Base-by-base conservation (phyloP, 2,113 vertebrate genomes). In the Arvicanthis niloticus region DNA sequence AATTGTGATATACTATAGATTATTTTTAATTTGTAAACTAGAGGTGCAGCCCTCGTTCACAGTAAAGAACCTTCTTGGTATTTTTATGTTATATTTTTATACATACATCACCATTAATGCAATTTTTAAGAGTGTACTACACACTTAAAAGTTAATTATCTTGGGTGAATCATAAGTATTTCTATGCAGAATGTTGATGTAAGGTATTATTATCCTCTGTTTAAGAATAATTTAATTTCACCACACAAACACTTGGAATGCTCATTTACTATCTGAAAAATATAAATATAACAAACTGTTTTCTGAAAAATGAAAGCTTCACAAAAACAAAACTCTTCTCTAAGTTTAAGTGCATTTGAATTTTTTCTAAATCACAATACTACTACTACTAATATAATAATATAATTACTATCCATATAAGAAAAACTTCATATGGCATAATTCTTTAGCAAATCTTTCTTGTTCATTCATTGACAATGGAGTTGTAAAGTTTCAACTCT, bases 191-290 rank as follows among this genome's bases (percentile, higher is more conserved):
- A 85, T 48, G 78, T 1, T 91, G 10, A 2, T 16, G 7, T 75
- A 68, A 87, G 58, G 2, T 0, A 22, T 37, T 7, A 78, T 88
- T 67, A 60, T 37, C 26, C 7, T 85, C 62, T 8, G 11, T 81
- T 42, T 88, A 82, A 67, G 13, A 75, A 51, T 84, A 48, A 12
- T 45, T 97, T 96, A 68, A 65, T 75, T 81, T 73, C 68, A 94
- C 3, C 42, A 42, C 19, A 24, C 53, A 84, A 60, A 42, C 45
- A 60, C 40, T 81, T n/a, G 72, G 12, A 78, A 3, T 70, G 1
- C 0, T 91, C 48, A 90, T 48, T 87, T 29, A 80, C 2, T 81
- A 37, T 68, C 60, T 84, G 29, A 5, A 31, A 88, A 78, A 92
- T 67, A 22, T 72, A 88, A 95, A 85, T 87, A 11, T 51, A 91